Conservation (phyloP, 2,888 invertebrate genomes). For the Oscheius sp. region DNA sequence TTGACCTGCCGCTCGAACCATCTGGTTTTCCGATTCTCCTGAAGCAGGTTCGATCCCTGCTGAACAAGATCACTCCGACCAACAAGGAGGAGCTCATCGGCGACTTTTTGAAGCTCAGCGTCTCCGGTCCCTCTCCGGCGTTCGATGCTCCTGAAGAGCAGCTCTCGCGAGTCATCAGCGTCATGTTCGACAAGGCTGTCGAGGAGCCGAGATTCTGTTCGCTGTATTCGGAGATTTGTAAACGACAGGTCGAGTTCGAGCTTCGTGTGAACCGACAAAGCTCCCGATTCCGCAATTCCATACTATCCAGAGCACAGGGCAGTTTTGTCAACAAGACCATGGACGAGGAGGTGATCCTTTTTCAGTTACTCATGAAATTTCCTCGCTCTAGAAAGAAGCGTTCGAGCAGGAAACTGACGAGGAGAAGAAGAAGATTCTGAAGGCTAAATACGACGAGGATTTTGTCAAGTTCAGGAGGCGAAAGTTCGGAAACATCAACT, state of each 20-base stretch:
- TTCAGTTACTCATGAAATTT: neutral
- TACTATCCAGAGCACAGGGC: conserved; percentile 51
- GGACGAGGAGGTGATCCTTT: conserved; percentile 34
- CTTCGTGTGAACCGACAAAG: neutral
- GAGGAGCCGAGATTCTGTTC: conserved; percentile 63
- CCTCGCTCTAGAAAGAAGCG: conserved; percentile 34
- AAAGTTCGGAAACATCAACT: conserved; percentile 68
- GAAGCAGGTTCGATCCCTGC: conserved; percentile 60
- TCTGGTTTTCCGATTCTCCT: conserved; percentile 40
- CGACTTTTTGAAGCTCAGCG: conserved; percentile 55
- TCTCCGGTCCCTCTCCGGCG: conserved; percentile 39
- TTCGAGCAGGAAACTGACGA: conserved; percentile 55
- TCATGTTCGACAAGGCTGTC: conserved; percentile 63
- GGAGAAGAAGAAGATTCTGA: conserved; percentile 49
- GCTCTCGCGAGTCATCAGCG: conserved; percentile 40
- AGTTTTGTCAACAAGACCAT: conserved; percentile 46
- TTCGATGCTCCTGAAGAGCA: conserved; percentile 9
- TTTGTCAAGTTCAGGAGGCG: conserved; percentile 56
- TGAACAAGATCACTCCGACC: conserved; percentile 68
- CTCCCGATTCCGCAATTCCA: conserved; percentile 52
- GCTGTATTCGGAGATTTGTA: conserved; percentile 56
- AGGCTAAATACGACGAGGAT: conserved; percentile 42
- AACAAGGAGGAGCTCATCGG: conserved; percentile 50
- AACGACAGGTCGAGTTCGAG: conserved; percentile 40
- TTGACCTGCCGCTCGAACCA: neutral